phyloP scores from a whole-genome alignment of 2,797 vertebrate genomes.

The Oophaga sylvatica region DNA sequence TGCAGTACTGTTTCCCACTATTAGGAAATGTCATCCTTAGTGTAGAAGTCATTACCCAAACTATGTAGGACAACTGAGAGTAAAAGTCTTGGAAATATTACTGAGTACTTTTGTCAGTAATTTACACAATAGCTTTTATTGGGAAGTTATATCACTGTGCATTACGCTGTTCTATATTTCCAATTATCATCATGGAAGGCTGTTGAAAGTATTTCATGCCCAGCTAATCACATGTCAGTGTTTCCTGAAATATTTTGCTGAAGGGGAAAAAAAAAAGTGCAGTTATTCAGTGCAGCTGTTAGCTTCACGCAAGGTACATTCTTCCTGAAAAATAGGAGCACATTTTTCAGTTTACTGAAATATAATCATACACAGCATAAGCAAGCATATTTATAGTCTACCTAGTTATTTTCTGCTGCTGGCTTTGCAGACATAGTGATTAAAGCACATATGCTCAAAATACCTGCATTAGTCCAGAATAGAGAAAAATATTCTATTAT shows the following conservation, averaged over 20 bases:
- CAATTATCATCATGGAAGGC: slow-evolving; percentile 55
- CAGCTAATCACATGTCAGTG: slow-evolving; percentile 51
- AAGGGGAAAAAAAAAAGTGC: slow-evolving; percentile 33
- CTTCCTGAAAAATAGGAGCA: slow-evolving; percentile 41
- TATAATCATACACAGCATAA: slow-evolving; percentile 56
- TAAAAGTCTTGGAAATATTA: slow-evolving; percentile 52
- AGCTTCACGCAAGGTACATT: slow-evolving; percentile 45
- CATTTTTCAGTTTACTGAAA: slow-evolving; percentile 50
- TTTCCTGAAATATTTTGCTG: slow-evolving; percentile 49
- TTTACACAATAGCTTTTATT: slow-evolving; percentile 55
- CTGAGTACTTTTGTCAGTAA: slow-evolving; percentile 34
- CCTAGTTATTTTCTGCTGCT: slow-evolving; percentile 44
- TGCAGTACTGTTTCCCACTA: slow-evolving; percentile 10
- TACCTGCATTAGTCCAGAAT: neutral
- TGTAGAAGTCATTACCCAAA: slow-evolving; percentile 45
- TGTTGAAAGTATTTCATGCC: slow-evolving; percentile 53
- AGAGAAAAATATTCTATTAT: slow-evolving; percentile 1
- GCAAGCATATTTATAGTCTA: slow-evolving; percentile 57
- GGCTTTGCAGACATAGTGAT: slow-evolving; percentile 40
- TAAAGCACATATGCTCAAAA: slow-evolving; percentile 34
- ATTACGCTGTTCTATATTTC: slow-evolving; percentile 53
- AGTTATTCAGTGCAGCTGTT: slow-evolving; percentile 54
- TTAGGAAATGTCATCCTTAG: slow-evolving; percentile 55
- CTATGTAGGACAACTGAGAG: slow-evolving; percentile 44
- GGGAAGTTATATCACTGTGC: slow-evolving; percentile 45